Evolutionary conservation across 92 coral and sea anemone species (phyloP).

Genomic region (Zoanthus sansibaricus): DNA sequence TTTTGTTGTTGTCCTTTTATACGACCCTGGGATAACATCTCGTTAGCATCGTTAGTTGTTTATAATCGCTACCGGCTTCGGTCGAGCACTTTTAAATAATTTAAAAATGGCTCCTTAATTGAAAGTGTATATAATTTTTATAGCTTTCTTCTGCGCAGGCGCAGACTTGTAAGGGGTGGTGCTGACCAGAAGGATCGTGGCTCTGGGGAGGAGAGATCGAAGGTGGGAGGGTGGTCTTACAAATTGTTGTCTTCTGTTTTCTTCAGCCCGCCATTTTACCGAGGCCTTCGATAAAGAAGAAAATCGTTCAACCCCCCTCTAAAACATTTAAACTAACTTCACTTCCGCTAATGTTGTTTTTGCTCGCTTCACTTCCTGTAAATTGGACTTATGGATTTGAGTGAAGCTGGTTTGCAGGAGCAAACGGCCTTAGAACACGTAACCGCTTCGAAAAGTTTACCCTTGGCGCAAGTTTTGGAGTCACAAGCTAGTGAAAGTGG

Average conservation of each 20-base stretch:
- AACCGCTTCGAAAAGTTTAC: constrained; percentile 70
- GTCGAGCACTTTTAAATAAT: too few species aligned
- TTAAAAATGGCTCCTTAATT: too few species aligned
- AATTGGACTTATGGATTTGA: constrained; percentile 70
- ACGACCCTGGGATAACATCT: too few species aligned
- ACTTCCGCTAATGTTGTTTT: constrained; percentile 79
- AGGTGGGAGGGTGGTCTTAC: constrained; percentile 27
- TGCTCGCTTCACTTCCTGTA: constrained; percentile 87
- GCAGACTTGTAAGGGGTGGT: not conserved
- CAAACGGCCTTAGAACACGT: constrained; percentile 69
- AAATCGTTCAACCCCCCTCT: constrained; percentile 88
- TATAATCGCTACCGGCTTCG: too few species aligned
- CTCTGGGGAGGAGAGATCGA: too few species aligned
- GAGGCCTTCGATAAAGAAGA: constrained; percentile 42
- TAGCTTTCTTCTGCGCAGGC: not conserved
- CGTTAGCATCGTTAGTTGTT: too few species aligned
- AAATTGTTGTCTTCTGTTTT: constrained; percentile 1
- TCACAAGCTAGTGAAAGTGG: constrained; percentile 70
- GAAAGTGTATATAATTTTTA: too few species aligned
- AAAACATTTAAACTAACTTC: constrained; percentile 62
- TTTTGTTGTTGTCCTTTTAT: too few species aligned
- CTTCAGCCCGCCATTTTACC: constrained; percentile 18
- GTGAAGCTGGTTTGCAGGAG: constrained; percentile 65
- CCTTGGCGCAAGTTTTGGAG: constrained; percentile 82
- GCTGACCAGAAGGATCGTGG: not conserved